Base-by-base conservation (phyloP, 1,140 invertebrate species). In the Procambarus clarkii region DNA sequence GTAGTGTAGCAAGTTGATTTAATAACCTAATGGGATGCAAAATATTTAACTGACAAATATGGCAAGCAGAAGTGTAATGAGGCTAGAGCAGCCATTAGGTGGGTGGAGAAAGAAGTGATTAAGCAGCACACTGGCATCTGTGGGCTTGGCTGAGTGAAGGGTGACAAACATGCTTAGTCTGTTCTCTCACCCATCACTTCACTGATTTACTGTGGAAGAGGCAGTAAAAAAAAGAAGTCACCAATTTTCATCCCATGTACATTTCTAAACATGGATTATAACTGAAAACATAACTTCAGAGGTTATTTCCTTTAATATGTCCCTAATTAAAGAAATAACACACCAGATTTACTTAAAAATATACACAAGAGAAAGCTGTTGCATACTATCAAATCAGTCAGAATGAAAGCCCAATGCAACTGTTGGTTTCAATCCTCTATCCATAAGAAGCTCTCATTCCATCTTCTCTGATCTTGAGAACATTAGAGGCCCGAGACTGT, bases 171-270 rank as follows among this genome's bases (percentile, higher is more conserved):
- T 64, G 60, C 60, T 21, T 64, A 11, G 60, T 64, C 15, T 64
- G 60, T 64, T 64, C 60, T 64, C 60, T 64, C 60, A 64, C 60
- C 60, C 60, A 64, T 64, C 60, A 64, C 60, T 64, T 64, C 60
- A 64, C 60, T 64, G 60, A 64, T 64, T 64, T 64, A 64, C 60
- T 64, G 60, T 64, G 60, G 60, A 64, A 64, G 60, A 64, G 60
- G 60, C 60, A 64, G 11, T 64, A 64, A 64, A 13, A 64, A 64
- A 13, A 64, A n/a, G n/a, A 18, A 18, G 60, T 64, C 60, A 64
- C 60, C 60, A 64, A 18, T 64, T 11, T 64, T 64, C 60, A 64
- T 64, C 60, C 60, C 18, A 64, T 21, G 21, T 64, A 64, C 7
- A 58, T 9, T 1, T 58, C 13, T 58, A 58, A 58, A 34, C 34